Percentiles rank a stretch among this genome's conserved stretches.
Conservation (phyloP, 2,888 invertebrate species). For the Yponomeuta cagnagella region DNA sequence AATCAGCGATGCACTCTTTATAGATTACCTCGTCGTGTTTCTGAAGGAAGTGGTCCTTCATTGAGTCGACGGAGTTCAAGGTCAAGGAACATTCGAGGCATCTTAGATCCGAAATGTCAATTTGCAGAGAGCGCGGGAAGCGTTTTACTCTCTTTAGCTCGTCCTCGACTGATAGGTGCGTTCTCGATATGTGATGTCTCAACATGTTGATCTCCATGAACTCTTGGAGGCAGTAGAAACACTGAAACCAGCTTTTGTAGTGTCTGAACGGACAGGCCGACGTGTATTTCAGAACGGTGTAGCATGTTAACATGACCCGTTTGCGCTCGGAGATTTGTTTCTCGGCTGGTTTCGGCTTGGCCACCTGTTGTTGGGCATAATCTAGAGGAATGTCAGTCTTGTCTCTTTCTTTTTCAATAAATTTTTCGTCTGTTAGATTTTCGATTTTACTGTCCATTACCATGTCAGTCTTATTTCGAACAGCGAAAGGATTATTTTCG, state of each 20-base stretch:
- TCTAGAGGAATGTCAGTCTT: slow-evolving; percentile 56
- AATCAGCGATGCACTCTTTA: slow-evolving; percentile 60
- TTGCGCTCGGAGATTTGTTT: slow-evolving; percentile 55
- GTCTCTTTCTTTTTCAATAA: slow-evolving; percentile 61
- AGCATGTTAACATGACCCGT: slow-evolving; percentile 48
- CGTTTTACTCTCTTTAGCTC: slow-evolving; percentile 55
- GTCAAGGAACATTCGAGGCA: slow-evolving; percentile 62
- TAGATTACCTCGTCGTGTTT: slow-evolving; percentile 50
- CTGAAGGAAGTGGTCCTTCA: slow-evolving; percentile 39
- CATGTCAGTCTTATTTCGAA: not conserved
- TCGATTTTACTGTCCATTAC: slow-evolving; percentile 21
- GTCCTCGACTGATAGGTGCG: slow-evolving; percentile 38
- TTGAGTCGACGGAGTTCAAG: slow-evolving; percentile 30
- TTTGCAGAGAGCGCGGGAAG: slow-evolving; percentile 59
- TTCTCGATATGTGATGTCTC: slow-evolving; percentile 35
- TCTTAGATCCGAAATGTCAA: slow-evolving; percentile 54
- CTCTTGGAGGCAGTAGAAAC: slow-evolving; percentile 27
- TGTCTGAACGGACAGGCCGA: slow-evolving; percentile 64
- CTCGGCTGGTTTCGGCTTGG: slow-evolving; percentile 33
- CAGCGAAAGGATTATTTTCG: not conserved
- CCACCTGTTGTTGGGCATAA: not conserved
- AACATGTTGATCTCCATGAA: slow-evolving; percentile 53
- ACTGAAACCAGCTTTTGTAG: slow-evolving; percentile 64
- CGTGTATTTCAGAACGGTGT: slow-evolving; percentile 43
- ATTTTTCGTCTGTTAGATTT: slow-evolving; percentile 58